Conservation (phyloP, 2,888 invertebrate species). For the Chrysodeixis includens region DNA sequence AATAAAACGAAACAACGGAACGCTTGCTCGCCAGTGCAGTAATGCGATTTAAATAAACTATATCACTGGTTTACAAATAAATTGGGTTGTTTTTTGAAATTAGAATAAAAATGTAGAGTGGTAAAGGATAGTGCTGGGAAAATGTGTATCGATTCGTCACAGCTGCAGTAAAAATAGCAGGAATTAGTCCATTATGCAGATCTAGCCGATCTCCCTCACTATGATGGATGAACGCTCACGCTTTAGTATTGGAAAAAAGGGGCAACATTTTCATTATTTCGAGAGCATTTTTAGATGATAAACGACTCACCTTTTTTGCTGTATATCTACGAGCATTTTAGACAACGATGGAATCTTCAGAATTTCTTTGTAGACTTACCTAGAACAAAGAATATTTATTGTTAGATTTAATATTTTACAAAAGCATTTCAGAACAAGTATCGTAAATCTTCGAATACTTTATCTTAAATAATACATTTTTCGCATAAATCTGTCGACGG, state of each 20-base stretch:
- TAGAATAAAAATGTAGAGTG: constrained; percentile 7
- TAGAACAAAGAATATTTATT: constrained; percentile 59
- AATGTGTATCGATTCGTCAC: neutral
- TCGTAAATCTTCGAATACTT: constrained; percentile 7
- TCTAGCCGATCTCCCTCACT: constrained; percentile 41
- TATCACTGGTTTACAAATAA: constrained; percentile 16
- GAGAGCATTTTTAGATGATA: constrained; percentile 66
- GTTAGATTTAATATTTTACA: constrained; percentile 25
- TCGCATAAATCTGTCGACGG: neutral
- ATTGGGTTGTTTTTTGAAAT: neutral
- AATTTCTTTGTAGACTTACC: constrained; percentile 64
- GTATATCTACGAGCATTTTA: constrained; percentile 52
- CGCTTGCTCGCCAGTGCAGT: constrained; percentile 32
- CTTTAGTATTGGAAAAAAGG: constrained; percentile 59
- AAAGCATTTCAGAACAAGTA: constrained; percentile 3
- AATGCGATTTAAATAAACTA: constrained; percentile 34
- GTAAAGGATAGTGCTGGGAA: neutral
- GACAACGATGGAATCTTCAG: constrained; percentile 43
- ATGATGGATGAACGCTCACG: constrained; percentile 63
- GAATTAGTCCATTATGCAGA: constrained; percentile 62
- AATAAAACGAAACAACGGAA: constrained; percentile 31
- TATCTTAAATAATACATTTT: neutral
- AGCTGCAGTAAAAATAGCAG: constrained; percentile 42
- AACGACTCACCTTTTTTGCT: constrained; percentile 68
- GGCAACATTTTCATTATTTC: constrained; percentile 65